phyloP scores from a whole-genome alignment of 2,888 invertebrate species.

The Polietes domitor region DNA sequence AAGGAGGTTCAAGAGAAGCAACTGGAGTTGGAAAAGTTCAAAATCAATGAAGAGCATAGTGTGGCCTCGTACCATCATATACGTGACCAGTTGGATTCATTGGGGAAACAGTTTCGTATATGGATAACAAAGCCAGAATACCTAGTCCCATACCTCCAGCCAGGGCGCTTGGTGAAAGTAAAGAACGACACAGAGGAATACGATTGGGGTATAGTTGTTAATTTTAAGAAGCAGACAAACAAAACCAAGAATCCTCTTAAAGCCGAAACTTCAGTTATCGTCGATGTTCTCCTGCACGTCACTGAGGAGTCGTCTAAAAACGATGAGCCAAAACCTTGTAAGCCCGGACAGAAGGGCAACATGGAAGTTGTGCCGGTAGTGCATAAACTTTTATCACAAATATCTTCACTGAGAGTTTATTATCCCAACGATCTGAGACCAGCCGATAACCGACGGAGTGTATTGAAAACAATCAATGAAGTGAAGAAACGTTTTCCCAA shows the following conservation, averaged over 20 bases:
- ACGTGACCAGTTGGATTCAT: constrained; percentile 88
- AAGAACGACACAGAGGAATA: constrained; percentile 92
- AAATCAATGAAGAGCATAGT: constrained; percentile 87
- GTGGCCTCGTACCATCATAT: constrained; percentile 93
- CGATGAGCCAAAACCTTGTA: constrained; percentile 87
- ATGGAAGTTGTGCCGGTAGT: constrained; percentile 95
- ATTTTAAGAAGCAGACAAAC: constrained; percentile 88
- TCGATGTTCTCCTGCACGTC: constrained; percentile 92
- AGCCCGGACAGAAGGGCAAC: constrained; percentile 83
- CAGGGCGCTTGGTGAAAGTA: constrained; percentile 95
- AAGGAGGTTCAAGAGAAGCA: constrained; percentile 86
- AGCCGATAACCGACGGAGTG: constrained; percentile 91
- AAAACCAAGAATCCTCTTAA: constrained; percentile 82
- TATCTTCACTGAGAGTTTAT: constrained; percentile 94
- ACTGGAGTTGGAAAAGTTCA: constrained; percentile 84
- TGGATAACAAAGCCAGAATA: constrained; percentile 93
- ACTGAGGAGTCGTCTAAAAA: constrained; percentile 84
- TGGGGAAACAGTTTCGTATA: constrained; percentile 88
- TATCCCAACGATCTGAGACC: constrained; percentile 95
- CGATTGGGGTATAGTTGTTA: constrained; percentile 98
- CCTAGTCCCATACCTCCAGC: constrained; percentile 95
- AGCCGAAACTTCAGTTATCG: constrained; percentile 83
- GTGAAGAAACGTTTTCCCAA: constrained; percentile 94
- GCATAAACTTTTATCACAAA: constrained; percentile 90
- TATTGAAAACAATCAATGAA: constrained; percentile 92